Conservation (phyloP, 2,113 vertebrate genomes). For the Dunckerocampus dactyliophorus region DNA sequence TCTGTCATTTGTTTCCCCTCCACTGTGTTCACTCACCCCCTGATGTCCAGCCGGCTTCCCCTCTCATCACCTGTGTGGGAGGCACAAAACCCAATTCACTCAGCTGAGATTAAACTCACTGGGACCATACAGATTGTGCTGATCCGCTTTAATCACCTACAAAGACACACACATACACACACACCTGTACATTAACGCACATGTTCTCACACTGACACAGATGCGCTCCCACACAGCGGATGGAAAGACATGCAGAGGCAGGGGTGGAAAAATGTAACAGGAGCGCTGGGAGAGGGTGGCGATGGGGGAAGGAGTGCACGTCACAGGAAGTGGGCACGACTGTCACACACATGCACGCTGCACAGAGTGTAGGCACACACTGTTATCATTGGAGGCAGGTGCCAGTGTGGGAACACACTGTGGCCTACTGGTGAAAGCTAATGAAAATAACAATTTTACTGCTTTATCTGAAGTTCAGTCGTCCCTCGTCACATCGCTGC, state of each 20-base stretch:
- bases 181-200: slow-evolving; percentile 3
- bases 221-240: slow-evolving; percentile 22
- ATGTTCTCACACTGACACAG: slow-evolving; percentile 9
- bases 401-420: slow-evolving; percentile 13
- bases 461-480: no score
- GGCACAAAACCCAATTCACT: slow-evolving; percentile 62
- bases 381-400: slow-evolving; percentile 27
- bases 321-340: slow-evolving; percentile 45
- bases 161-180: slow-evolving; percentile 11
- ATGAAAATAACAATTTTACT: background rate
- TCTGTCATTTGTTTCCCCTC: slow-evolving; percentile 21
- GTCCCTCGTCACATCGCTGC: no score
- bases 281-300: slow-evolving; percentile 26
- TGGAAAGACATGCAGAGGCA: slow-evolving; percentile 44
- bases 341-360: slow-evolving; percentile 20
- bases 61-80: slow-evolving; percentile 59
- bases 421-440: slow-evolving; percentile 9
- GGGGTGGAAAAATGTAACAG: slow-evolving; percentile 55
- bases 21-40: slow-evolving; percentile 19
- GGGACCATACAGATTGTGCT: slow-evolving; percentile 45
- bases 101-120: slow-evolving; percentile 57
- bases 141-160: slow-evolving; percentile 27
- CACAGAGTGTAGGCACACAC: slow-evolving; percentile 10
- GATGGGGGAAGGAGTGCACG: slow-evolving; percentile 36
- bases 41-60: slow-evolving; percentile 22